Evolutionary conservation across 2,888 invertebrate genomes (phyloP).

Genomic region (Cepaea hortensis): DNA sequence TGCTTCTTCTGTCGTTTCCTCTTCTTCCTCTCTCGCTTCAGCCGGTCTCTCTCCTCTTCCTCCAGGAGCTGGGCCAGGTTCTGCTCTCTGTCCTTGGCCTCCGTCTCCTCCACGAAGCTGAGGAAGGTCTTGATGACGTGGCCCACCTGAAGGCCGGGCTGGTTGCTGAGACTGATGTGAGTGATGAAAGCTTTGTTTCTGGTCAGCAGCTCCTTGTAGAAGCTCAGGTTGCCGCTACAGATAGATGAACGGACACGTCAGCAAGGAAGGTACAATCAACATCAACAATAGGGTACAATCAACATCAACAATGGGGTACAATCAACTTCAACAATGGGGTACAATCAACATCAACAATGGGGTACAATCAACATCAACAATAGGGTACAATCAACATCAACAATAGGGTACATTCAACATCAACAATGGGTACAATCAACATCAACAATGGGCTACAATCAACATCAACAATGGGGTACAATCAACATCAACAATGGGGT

Average conservation of each 20-base stretch:
- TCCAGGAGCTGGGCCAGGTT: slow-evolving; percentile 32
- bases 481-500: too few relatives aligned
- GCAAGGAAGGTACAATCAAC: neutral
- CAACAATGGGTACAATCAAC: too few relatives aligned
- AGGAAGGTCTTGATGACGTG: slow-evolving; percentile 39
- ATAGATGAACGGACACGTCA: neutral
- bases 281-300: too few relatives aligned
- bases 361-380: neutral
- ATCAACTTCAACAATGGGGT: too few relatives aligned
- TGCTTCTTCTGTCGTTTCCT: slow-evolving; percentile 38
- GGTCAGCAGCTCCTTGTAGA: slow-evolving; percentile 35
- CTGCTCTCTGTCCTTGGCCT: slow-evolving; percentile 42
- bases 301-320: too few relatives aligned
- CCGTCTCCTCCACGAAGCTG: slow-evolving; percentile 30
- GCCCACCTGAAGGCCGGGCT: slow-evolving; percentile 26
- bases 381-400: too few relatives aligned
- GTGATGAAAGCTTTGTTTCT: slow-evolving; percentile 33
- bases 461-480: too few relatives aligned
- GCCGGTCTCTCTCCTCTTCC: slow-evolving; percentile 42
- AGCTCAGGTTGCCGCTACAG: slow-evolving; percentile 18
- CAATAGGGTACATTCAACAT: too few relatives aligned
- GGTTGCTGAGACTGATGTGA: slow-evolving; percentile 30
- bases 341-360: too few relatives aligned
- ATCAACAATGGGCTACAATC: neutral
- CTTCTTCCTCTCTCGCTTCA: slow-evolving; percentile 38